Base-by-base conservation (phyloP, 2,113 vertebrate species). In the Brachyistius frenatus region DNA sequence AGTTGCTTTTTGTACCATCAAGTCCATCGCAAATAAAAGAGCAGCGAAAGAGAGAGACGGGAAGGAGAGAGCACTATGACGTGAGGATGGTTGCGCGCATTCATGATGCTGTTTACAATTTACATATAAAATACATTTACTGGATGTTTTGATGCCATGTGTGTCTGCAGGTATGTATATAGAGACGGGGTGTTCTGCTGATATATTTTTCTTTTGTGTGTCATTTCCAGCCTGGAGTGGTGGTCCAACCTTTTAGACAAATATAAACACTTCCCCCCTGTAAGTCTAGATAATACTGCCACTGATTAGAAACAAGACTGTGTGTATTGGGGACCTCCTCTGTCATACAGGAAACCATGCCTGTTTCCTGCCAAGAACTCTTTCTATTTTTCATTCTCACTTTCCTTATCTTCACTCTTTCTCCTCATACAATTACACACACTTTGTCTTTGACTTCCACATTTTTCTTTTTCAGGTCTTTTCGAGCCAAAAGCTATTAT, bases 351-450 rank as follows among this genome's bases (percentile, higher is more conserved):
- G 91, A 94, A 94, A 88, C 90, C 61, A 37, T 88, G 86, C 82
- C 87, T 88, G 89, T 86, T 94, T 95, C 92, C 94, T 93, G 88
- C 68, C 66, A 89, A 84, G 71, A 81, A 60, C 33, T 15, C 52
- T 77, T 74, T 75, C 23, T 81, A 78, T 90, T 83, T 83, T 86
- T 83, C 73, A 73, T 53, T 64, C 74, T 75, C 70, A 73, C 47
- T 39, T 32, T 49, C 64, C 32, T 41, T 5, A 32, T 79, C 55
- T 49, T 73, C 46, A 70, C 2, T 53, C 31, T 15, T 73, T 78
- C 30, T 52, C 16, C 7, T 54, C 50, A 49, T 47, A 77, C 15
- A 44, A 7, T 56, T n/a, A 13, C 14, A 39, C 65, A 60, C n/a
- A 47, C 7, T n/a, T 55, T 14, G 47, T 39, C 30, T 16, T 49